Conservation (phyloP, 2,113 vertebrate genomes). For the Engystomops pustulosus region DNA sequence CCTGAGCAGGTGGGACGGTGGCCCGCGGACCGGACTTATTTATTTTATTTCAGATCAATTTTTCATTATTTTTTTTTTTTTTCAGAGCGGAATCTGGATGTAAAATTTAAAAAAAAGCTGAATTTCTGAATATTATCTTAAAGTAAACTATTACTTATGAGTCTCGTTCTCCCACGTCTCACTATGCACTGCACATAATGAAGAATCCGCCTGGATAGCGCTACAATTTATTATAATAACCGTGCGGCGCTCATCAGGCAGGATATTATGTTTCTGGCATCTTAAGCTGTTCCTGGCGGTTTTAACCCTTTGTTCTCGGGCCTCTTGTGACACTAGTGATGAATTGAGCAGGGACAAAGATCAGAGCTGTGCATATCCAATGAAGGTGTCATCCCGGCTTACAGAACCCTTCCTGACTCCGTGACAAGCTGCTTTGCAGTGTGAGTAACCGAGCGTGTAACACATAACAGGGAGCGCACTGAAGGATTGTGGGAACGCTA, state of each 20-base stretch:
- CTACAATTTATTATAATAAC: not conserved
- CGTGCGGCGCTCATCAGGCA: not conserved
- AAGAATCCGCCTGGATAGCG: not conserved
- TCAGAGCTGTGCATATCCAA: not conserved
- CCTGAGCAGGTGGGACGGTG: slow-evolving; percentile 7
- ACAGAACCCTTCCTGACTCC: not conserved
- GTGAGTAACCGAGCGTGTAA: slow-evolving; percentile 33
- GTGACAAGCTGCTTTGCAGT: not conserved
- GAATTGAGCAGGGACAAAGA: slow-evolving; percentile 1
- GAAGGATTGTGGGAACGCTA: not conserved
- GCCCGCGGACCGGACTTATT: slow-evolving; percentile 19
- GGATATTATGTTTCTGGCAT: not conserved
- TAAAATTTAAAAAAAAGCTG: not conserved
- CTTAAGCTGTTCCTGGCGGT: not conserved
- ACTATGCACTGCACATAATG: not conserved
- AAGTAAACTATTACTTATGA: not conserved
- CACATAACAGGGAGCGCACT: not conserved
- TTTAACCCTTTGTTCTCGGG: not conserved
- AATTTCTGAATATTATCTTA: not conserved
- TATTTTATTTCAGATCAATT: slow-evolving; percentile 25
- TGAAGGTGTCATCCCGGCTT: slow-evolving; percentile 21
- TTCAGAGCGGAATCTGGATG: not conserved
- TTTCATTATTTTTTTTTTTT: slow-evolving; percentile 9
- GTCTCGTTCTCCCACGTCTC: not conserved
- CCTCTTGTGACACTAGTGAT: slow-evolving; percentile 3